phyloP scores from a whole-genome alignment of 2,888 invertebrate species.

The Euzophera pinguis region DNA sequence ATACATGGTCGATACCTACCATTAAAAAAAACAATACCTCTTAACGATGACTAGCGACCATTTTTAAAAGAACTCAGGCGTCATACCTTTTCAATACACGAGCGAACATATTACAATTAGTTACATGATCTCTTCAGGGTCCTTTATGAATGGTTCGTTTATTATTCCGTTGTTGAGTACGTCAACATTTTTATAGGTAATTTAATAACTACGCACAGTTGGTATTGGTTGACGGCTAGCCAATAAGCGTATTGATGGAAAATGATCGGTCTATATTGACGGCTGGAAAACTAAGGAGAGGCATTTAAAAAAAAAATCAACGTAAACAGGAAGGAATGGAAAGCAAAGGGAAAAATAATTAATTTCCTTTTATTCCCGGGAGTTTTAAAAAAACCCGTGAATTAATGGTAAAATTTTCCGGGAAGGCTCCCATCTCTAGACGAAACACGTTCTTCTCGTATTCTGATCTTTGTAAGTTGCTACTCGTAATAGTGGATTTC shows the following conservation, averaged over 20 bases:
- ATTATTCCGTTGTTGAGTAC: slow-evolving; percentile 36
- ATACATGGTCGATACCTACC: not conserved
- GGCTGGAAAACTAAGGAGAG: slow-evolving; percentile 42
- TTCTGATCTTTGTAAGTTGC: too few species aligned
- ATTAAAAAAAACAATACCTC: slow-evolving; percentile 27
- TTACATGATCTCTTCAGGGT: slow-evolving; percentile 19
- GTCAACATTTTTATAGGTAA: slow-evolving; percentile 43
- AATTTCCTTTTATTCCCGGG: too few species aligned
- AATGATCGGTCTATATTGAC: slow-evolving; percentile 42
- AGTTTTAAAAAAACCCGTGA: too few species aligned
- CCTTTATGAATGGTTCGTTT: slow-evolving; percentile 29
- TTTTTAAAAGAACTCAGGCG: slow-evolving; percentile 25
- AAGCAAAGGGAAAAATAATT: too few species aligned
- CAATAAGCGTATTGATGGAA: slow-evolving; percentile 57
- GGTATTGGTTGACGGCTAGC: slow-evolving; percentile 52
- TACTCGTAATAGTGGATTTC: too few species aligned
- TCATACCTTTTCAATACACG: slow-evolving; percentile 18
- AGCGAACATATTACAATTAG: slow-evolving; percentile 11
- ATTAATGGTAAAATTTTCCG: too few species aligned
- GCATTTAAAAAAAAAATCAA: too few species aligned
- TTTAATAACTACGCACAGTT: slow-evolving; percentile 43
- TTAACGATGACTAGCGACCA: slow-evolving; percentile 22
- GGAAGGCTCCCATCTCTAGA: too few species aligned
- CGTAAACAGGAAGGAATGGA: too few species aligned
- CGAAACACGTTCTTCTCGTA: too few species aligned